Base-by-base conservation (phyloP, 2,888 invertebrate species). In the Lordiphosa andalusiaca region DNA sequence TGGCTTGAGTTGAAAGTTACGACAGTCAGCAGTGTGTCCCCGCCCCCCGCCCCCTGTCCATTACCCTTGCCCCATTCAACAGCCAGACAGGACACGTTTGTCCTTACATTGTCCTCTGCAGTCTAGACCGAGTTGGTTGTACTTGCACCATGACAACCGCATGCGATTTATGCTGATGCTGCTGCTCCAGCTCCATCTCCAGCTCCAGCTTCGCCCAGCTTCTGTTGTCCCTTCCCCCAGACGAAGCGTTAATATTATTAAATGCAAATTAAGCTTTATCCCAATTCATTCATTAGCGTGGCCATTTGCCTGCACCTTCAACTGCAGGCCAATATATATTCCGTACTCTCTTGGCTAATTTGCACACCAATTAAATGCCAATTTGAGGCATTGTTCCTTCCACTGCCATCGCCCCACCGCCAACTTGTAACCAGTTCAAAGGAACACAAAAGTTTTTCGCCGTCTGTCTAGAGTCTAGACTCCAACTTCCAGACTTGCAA, bases 361-460 rank as follows among this genome's bases (percentile, higher is more conserved):
- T 85, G 76, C 81, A 71, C 76, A 86, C 85, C 85, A 85, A 85
- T 85, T 85, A 85, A 87, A 85, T 85, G 78, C 81, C 86, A 86
- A 85, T 87, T 87, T 85, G 72, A 84, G 77, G 84, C 85, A 85
- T 80, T 80, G 81, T 85, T 81, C 71, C 48, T 49, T 54, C 12
- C 36, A 13, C 21, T 39, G 46, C 40, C 40, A 16, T 2, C 16
- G 16, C 16, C 16, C 16, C 16, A 16, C 16, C 16, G 42, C 38
- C 40, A 16, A 19, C 9, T 19, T 6, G 4, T 42, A 35, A 21
- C 39, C 13, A 35, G 55, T 44, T 40, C 44, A n/a, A 47, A 48
- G 48, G 37, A 9, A 21, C 44, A 33, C 44, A 44, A 44, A 38
- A 60, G 61, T 30, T 53, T 65, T 53, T 67, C 59, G 69, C 69